These are phyloP conservation scores for Ariopsis seemanni DNA, from an alignment of 2,113 vertebrate species.

Conservation along the genomic window DNA sequence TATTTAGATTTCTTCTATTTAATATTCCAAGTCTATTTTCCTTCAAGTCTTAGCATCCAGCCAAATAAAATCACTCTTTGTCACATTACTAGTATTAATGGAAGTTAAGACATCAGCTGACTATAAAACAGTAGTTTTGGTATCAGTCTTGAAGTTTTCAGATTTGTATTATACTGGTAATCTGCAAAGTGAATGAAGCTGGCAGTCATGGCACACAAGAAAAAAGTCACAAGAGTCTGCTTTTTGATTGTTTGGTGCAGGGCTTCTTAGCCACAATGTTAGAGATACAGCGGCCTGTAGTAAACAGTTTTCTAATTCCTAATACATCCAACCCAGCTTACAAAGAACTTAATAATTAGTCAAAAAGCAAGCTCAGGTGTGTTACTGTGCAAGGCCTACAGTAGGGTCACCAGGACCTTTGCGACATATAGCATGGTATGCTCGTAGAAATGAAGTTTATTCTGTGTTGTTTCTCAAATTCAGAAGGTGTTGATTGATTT, in stretches of 20 bases:
- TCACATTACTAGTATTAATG: background rate
- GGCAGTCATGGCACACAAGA: background rate
- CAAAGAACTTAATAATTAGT: background rate
- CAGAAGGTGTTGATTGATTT: background rate
- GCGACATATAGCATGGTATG: background rate
- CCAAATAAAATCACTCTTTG: background rate
- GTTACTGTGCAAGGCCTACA: background rate
- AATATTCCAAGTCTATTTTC: background rate
- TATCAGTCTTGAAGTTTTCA: background rate
- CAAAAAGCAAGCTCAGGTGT: background rate
- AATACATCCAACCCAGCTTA: background rate
- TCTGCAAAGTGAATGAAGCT: background rate
- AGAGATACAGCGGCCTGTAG: background rate
- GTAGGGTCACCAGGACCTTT: background rate
- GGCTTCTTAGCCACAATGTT: background rate
- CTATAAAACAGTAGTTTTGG: conserved; percentile 6
- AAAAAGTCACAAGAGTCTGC: background rate
- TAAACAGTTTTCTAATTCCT: background rate
- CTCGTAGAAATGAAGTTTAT: background rate
- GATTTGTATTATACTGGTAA: background rate
- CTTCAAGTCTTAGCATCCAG: background rate
- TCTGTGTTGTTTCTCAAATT: background rate
- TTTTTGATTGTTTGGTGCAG: background rate
- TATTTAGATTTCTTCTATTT: background rate
- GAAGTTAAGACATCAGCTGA: background rate